Evolutionary conservation across 2,113 vertebrate species (phyloP).

Genomic region (Phyllopteryx taeniolatus): DNA sequence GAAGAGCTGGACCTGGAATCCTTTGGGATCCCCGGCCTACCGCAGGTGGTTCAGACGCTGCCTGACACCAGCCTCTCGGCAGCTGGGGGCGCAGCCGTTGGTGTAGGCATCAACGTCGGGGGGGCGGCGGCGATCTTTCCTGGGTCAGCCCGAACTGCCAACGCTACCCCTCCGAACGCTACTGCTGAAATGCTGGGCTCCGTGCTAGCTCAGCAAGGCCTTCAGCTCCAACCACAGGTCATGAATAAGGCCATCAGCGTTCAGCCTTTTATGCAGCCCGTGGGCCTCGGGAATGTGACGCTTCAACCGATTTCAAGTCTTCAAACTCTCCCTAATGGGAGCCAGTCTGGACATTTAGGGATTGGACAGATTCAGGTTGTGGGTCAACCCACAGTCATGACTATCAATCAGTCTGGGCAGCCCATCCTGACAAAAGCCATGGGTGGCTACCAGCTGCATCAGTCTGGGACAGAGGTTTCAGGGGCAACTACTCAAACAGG

Average conservation of each 20-base stretch:
- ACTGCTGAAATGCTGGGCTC: conserved; percentile 83
- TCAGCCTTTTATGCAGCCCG: conserved; percentile 90
- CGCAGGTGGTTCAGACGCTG: conserved; percentile 84
- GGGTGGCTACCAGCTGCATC: conserved; percentile 85
- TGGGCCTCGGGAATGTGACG: conserved; percentile 91
- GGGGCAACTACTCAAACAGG: conserved; percentile 72
- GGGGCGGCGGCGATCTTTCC: conserved; percentile 79
- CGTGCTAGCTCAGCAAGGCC: conserved; percentile 84
- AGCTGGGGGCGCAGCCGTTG: conserved; percentile 60
- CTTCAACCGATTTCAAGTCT: conserved; percentile 90
- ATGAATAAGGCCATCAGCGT: conserved; percentile 93
- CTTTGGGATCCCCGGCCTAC: conserved; percentile 86
- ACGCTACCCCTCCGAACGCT: conserved; percentile 61
- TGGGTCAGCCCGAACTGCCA: conserved; percentile 57
- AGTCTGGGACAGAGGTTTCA: conserved; percentile 74
- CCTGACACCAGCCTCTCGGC: conserved; percentile 75
- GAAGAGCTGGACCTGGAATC: conserved; percentile 91
- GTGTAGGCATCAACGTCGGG: conserved; percentile 73
- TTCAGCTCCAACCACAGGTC: conserved; percentile 88
- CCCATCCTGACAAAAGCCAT: conserved; percentile 87
- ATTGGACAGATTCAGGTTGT: conserved; percentile 94
- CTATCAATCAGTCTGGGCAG: conserved; percentile 87
- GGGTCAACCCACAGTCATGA: conserved; percentile 91
- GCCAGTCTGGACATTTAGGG: conserved; percentile 82
- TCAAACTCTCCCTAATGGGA: conserved; percentile 87